Percentiles rank a stretch among this genome's conserved stretches.
Evolutionary conservation across 2,888 invertebrate genomes (phyloP).

Genomic region (Netelia virgata): DNA sequence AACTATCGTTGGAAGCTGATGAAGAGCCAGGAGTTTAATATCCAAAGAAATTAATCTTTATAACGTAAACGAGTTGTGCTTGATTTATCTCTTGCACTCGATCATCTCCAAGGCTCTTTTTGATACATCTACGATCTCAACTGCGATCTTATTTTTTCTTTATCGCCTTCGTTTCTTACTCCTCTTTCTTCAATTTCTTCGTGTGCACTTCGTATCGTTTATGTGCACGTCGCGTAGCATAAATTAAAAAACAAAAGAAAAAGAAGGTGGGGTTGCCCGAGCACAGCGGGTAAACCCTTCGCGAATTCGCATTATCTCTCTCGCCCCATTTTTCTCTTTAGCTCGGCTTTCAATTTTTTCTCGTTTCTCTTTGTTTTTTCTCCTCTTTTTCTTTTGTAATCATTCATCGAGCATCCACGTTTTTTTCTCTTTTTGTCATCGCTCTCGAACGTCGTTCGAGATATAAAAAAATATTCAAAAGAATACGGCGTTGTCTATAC

Average conservation of each 20-base stretch:
- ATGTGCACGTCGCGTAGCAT: slow-evolving; percentile 65
- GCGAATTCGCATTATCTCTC: neutral
- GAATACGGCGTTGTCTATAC: slow-evolving; percentile 59
- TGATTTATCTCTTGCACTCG: slow-evolving; percentile 7
- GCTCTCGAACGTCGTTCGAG: slow-evolving; percentile 32
- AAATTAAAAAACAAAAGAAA: slow-evolving; percentile 37
- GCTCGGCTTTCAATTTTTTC: neutral
- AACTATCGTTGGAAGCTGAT: slow-evolving; percentile 68
- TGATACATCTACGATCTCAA: slow-evolving; percentile 15
- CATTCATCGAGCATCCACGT: slow-evolving; percentile 16
- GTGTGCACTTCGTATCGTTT: slow-evolving; percentile 10
- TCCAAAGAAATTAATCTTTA: slow-evolving; percentile 11
- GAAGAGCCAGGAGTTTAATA: slow-evolving; percentile 59
- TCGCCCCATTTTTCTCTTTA: neutral
- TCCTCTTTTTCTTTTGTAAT: slow-evolving; percentile 36
- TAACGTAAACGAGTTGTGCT: neutral
- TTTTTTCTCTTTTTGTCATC: neutral
- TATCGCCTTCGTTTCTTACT: neutral
- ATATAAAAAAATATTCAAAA: slow-evolving; percentile 68
- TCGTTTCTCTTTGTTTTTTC: slow-evolving; percentile 4
- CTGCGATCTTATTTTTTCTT: slow-evolving; percentile 1
- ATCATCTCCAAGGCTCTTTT: slow-evolving; percentile 45
- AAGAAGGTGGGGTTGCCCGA: neutral
- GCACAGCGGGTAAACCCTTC: neutral
- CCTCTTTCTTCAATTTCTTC: neutral